Evolutionary conservation across 2,888 invertebrate species (phyloP).

Genomic region (Calliopum simillimum): DNA sequence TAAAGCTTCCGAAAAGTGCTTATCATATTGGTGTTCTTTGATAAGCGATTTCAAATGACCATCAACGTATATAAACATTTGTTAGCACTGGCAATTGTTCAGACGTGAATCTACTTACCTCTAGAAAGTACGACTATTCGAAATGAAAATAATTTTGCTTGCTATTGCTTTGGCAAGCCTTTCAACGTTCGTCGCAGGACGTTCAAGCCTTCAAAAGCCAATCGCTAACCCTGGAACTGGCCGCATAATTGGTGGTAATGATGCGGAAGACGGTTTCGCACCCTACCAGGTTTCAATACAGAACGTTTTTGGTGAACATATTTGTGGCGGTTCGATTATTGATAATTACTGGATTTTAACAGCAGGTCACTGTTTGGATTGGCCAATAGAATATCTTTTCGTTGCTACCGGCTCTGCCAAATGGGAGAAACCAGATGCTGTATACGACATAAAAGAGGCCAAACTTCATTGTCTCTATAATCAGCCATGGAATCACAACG

Average conservation of each 20-base stretch:
- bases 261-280: conserved; percentile 48
- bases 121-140: too few relatives aligned
- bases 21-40: too few relatives aligned
- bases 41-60: too few relatives aligned
- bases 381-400: conserved; percentile 54
- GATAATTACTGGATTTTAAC: conserved; percentile 57
- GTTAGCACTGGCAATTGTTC: too few relatives aligned
- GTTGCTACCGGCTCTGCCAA: conserved; percentile 58
- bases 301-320: conserved; percentile 56
- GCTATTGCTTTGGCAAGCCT: too few relatives aligned
- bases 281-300: conserved; percentile 66
- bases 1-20: too few relatives aligned
- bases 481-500: conserved; percentile 68
- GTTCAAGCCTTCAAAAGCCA: too few relatives aligned
- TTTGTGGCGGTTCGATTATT: conserved; percentile 63
- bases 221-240: not conserved
- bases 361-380: conserved; percentile 62
- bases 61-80: too few relatives aligned
- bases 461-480: conserved; percentile 57
- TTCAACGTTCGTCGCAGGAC: not conserved
- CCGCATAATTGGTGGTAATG: conserved; percentile 53
- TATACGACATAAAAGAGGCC: conserved; percentile 51
- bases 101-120: too few relatives aligned
- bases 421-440: conserved; percentile 53
- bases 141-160: too few relatives aligned